Evolutionary conservation across 2,888 invertebrate genomes (phyloP).

Genomic region (Ormyrus labotus): DNA sequence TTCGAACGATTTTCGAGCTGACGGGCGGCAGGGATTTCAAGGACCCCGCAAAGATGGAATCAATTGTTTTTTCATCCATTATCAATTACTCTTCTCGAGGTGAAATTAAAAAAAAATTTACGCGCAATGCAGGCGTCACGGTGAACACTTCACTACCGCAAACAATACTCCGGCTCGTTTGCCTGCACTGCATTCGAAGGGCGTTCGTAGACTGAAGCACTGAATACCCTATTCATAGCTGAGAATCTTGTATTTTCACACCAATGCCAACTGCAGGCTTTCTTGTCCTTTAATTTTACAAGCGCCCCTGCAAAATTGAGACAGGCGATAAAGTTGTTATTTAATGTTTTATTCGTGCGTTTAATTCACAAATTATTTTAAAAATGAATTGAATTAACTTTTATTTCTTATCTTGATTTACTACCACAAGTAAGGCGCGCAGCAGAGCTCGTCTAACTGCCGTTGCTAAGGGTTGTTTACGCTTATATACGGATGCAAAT

Average conservation of each 20-base stretch:
- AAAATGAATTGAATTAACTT: too few species aligned
- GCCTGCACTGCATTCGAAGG: background rate
- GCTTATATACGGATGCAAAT: conserved; percentile 29
- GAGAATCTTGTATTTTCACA: too few species aligned
- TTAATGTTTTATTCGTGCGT: too few species aligned
- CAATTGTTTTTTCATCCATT: conserved; percentile 94
- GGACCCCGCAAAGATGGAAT: conserved; percentile 92
- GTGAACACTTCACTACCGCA: background rate
- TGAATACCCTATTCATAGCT: background rate
- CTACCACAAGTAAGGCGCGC: background rate
- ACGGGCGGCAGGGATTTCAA: conserved; percentile 93
- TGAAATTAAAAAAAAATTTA: background rate
- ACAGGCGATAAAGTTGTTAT: too few species aligned
- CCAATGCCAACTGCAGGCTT: background rate
- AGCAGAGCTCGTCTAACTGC: conserved; percentile 33
- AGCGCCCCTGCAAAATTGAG: too few species aligned
- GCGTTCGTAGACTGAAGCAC: background rate
- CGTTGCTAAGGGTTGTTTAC: conserved; percentile 58
- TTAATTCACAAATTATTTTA: too few species aligned
- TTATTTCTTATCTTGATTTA: background rate
- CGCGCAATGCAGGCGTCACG: background rate
- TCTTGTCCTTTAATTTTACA: too few species aligned
- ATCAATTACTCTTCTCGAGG: conserved; percentile 8
- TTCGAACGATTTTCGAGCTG: conserved; percentile 97
- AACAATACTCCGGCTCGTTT: background rate